Evolutionary conservation across 2,888 invertebrate genomes (phyloP), one percentile per base, ranked within the genome.

Genomic region (Limenitis camilla): DNA sequence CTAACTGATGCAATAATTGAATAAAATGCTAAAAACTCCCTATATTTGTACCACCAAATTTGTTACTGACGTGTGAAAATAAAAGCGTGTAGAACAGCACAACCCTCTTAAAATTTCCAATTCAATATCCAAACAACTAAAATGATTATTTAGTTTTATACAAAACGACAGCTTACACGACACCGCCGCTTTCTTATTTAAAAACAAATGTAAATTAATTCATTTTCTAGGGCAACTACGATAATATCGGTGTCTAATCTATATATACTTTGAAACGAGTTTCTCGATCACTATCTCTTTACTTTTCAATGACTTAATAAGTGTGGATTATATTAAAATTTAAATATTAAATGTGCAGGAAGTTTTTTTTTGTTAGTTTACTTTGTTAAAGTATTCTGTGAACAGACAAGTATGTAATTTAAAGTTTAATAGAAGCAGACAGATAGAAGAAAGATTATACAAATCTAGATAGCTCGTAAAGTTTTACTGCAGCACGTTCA

Each of bases 191-290:
- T 55, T 49, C 41, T 48, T 47, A 49, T 55, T 52, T 36, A 49
- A 41, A 69, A 45, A 9, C 36, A 30, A 56, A 78, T 77, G 76
- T 71, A 76, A 77, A 79, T 76, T 71, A 71, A 76, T 73, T 71
- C 74, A 60, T 70, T 74, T 76, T 75, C 72, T 76, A 76, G 72
- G 69, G 72, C 74, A 73, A 65, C 66, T 65, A 65, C 72, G 78
- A 77, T 78, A 74, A 74, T 72, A 77, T 78, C 75, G 57, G 69
- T 68, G 69, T 72, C 67, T 68, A 54, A 58, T 56, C 55, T 52
- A 58, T 52, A 50, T 53, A 36, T 44, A 49, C 46, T 36, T 52
- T 48, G 47, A 46, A 58, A 55, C 53, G 32, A 44, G 55, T 45
- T 49, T 49, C 45, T 32, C 28, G 55, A 55, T 55, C 45, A 30